Evolutionary conservation across 2,113 vertebrate species (phyloP), one percentile per base, ranked within the genome.

Genomic region (Tursiops truncatus): DNA sequence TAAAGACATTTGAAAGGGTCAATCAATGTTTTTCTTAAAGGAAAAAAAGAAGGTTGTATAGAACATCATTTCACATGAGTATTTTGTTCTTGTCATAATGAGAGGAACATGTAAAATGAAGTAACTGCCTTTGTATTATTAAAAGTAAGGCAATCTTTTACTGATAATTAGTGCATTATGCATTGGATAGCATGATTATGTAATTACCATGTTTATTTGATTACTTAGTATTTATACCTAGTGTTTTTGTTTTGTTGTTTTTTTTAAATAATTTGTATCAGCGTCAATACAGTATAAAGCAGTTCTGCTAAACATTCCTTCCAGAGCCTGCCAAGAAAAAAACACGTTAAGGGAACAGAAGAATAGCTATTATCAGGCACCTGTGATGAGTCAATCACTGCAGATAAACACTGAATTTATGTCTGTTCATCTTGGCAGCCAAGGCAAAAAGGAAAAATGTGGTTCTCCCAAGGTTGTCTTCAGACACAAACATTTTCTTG

Each of bases 351-450:
- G 31, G 38, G 21, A 90, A 68, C 18, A 82, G 56, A 97, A 95
- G 88, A 96, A 86, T 89, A 93, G 62, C 85, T 89, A 89, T 97
- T 96, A 89, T 97, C 86, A 92, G 79, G 63, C 79, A 95, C 96
- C 89, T 80, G 83, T 87, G 96, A 95, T 83, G 89, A 98, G 95
- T 96, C 96, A 96, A 92, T 97, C 92, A 96, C 36, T 41, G 38
- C 70, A 96, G 94, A 96, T 97, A 97, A 97, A 97, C 79, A 95
- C 62, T 65, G 68, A 97, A 92, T 98, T 97, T 87, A 90, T 79
- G 89, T 95, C 79, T 97, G 82, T 44, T 90, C 83, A 70, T 92
- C 91, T 97, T 93, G 94, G 94, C 97, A 97, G 89, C 15, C 67
- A 93, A 96, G 21, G 88, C 70, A 92, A 65, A 95, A 92, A 65